A percentile compares a stretch with the other conserved stretches of the same genome.
Conservation (phyloP, 2,888 invertebrate genomes). For the Smittia aterrima region DNA sequence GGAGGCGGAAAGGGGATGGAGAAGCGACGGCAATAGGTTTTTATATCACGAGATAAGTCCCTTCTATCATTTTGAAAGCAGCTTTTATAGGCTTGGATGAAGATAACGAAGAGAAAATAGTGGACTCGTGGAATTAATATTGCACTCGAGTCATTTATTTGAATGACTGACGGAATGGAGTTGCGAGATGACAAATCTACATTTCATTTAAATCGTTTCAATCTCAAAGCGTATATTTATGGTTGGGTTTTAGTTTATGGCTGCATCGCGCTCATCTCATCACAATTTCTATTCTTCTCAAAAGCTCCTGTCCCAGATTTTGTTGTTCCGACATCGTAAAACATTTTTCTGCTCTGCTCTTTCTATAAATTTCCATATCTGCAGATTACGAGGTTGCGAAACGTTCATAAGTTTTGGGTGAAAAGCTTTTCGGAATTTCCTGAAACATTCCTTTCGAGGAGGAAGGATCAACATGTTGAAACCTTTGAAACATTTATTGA, state of each 20-base stretch:
- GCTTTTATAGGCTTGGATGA: not conserved
- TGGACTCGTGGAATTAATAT: not conserved
- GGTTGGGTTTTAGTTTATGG: not conserved
- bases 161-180: not conserved
- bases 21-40: not conserved
- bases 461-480: too few species aligned
- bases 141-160: not conserved
- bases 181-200: not conserved
- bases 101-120: not conserved
- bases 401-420: too few species aligned
- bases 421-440: too few species aligned
- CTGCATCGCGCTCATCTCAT: not conserved
- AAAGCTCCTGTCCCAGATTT: not conserved
- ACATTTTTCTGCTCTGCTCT: not conserved
- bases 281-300: not conserved
- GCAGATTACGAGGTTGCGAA: not conserved
- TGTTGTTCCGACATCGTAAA: not conserved
- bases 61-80: slow-evolving; percentile 8
- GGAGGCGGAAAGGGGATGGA: not conserved
- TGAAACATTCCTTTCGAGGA: too few species aligned
- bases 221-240: too few species aligned
- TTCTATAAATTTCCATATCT: not conserved
- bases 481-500: too few species aligned
- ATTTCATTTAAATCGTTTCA: not conserved
- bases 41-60: not conserved